Base-by-base conservation (phyloP, 2,888 invertebrate genomes). In the Candidula unifasciata region DNA sequence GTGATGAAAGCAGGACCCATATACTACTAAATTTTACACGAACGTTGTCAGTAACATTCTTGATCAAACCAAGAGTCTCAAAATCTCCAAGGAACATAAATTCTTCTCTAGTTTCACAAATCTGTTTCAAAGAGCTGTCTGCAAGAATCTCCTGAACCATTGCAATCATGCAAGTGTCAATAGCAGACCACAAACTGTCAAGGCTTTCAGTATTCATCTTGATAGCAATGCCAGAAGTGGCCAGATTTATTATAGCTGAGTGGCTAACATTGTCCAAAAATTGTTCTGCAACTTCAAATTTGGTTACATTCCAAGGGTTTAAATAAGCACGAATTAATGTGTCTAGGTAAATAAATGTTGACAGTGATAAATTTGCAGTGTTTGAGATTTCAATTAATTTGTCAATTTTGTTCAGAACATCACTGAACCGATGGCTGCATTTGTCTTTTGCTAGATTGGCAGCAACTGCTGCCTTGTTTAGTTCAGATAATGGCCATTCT, bases 271-370 rank as follows among this genome's bases (percentile, higher is more conserved):
- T 69, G 27, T 69, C 54, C 57, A 80, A 27, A 30, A 71, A 35
- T 13, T 30, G 18, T 6, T 69, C 69, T 21, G 80, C 71, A 3
- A 80, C 24, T 30, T 80, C 80, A 60, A 80, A 80, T 27, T 80
- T 80, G 21, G 80, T 57, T 1, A 71, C 54, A 69, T 71, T 80
- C 54, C 69, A 57, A 2, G 54, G 2, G 1, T 30, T 27, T 10
- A 80, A 10, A 18, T 80, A 80, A 24, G 8, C 37, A 0, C 57
- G 54, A 57, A 80, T 30, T 21, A 71, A 16, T 16, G 24, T 37
- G n/a, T 71, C 80, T 8, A 69, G 2, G 10, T 57, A 13, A 2
- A 10, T 35, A 37, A 71, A 80, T 6, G 35, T 35, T 0, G 33
- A 57, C 1, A 80, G 57, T 24, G 30, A 33, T 37, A 13, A 21